Conservation (phyloP, 2,888 invertebrate genomes). For the Neoitamus cyanurus region DNA sequence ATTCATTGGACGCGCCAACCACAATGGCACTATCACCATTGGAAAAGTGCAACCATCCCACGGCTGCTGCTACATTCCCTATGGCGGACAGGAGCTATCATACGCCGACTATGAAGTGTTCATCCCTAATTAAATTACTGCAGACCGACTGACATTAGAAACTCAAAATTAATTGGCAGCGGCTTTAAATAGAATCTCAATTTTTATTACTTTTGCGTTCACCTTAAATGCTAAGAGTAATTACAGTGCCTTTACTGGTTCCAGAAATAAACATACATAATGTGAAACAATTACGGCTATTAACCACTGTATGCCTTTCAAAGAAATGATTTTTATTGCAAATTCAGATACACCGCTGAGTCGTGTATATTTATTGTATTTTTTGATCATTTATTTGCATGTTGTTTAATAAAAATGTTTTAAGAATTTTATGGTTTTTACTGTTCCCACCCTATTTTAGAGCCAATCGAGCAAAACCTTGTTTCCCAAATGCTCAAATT, state of each 20-base stretch:
- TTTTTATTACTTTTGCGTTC: not conserved
- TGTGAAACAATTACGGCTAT: not conserved
- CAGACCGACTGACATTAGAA: conserved; percentile 24
- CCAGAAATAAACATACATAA: not conserved
- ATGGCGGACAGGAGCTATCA: conserved; percentile 80
- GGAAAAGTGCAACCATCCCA: conserved; percentile 89
- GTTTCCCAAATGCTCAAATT: no score
- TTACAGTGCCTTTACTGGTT: conserved; percentile 36
- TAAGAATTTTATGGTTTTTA: not conserved
- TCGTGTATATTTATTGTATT: conserved; percentile 38
- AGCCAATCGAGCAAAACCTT: no score
- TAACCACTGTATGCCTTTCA: conserved; percentile 34
- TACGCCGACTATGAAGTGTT: conserved; percentile 87
- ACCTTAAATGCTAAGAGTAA: conserved; percentile 13
- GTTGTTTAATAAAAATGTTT: conserved; percentile 42
- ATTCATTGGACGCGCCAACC: conserved; percentile 80
- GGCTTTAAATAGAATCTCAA: conserved; percentile 28
- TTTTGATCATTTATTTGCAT: conserved; percentile 38
- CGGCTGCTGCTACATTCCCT: conserved; percentile 85
- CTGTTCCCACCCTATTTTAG: not conserved
- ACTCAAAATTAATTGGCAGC: not conserved
- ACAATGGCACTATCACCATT: conserved; percentile 80
- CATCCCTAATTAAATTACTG: conserved; percentile 57
- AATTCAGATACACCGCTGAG: not conserved
- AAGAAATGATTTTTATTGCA: not conserved